A percentile compares a stretch with the other conserved stretches of the same genome.
Evolutionary conservation across 2,797 vertebrate genomes (phyloP).

Genomic region (Florisuga fusca): DNA sequence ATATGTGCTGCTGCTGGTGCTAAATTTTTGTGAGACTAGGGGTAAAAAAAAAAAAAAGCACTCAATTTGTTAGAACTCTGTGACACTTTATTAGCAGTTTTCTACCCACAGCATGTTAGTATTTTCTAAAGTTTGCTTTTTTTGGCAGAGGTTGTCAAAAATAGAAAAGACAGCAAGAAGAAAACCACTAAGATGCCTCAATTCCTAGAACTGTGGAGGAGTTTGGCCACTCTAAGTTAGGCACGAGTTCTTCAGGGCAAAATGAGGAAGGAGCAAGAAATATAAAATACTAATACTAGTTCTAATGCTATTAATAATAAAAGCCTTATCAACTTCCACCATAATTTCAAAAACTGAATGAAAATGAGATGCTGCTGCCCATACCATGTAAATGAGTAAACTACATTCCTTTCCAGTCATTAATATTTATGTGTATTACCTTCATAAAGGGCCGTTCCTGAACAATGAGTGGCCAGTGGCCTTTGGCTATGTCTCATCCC

Average conservation of each 20-base stretch:
- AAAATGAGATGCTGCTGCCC: neutral
- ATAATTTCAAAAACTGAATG: neutral
- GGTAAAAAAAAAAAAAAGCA: neutral
- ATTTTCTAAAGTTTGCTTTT: slow-evolving; percentile 36
- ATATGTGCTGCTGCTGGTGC: neutral
- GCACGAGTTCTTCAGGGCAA: neutral
- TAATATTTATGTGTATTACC: neutral
- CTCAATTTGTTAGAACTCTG: neutral
- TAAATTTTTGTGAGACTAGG: neutral
- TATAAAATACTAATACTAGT: neutral
- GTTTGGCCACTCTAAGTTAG: neutral
- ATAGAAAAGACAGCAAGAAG: neutral
- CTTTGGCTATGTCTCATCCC: neutral
- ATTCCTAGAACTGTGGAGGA: neutral
- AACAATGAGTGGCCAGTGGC: neutral
- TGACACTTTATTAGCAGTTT: neutral
- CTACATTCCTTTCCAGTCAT: neutral
- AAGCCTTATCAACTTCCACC: neutral
- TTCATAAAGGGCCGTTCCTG: neutral
- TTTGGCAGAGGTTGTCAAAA: neutral
- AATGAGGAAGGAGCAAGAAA: neutral
- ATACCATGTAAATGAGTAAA: neutral
- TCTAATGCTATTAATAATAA: too few relatives aligned
- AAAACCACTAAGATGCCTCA: neutral
- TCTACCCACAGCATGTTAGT: neutral